These are phyloP conservation scores for Epizoanthus scotinus DNA, from an alignment of 92 coral and sea anemone genomes.

Conservation along the genomic window DNA sequence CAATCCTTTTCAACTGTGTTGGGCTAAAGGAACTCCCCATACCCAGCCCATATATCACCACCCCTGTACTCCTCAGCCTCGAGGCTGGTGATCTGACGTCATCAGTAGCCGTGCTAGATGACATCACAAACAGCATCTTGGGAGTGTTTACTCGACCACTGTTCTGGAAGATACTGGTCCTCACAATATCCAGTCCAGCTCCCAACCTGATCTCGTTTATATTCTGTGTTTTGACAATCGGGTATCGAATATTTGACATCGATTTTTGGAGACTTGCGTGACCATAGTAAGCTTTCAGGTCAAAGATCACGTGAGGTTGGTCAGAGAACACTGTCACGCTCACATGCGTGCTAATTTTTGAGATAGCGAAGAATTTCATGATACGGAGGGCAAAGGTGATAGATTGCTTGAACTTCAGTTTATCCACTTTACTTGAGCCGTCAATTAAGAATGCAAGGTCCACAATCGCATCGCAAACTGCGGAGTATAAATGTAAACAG, in stretches of 20 bases:
- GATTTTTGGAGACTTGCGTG: slow-evolving; percentile 34
- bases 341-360: slow-evolving; percentile 58
- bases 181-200: not conserved
- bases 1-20: slow-evolving; percentile 19
- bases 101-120: slow-evolving; percentile 39
- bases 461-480: slow-evolving; percentile 63
- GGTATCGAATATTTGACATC: slow-evolving; percentile 16
- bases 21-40: slow-evolving; percentile 25
- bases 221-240: not conserved
- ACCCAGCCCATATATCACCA: slow-evolving; percentile 30
- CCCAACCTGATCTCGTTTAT: slow-evolving; percentile 9
- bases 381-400: slow-evolving; percentile 63
- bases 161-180: slow-evolving; percentile 23
- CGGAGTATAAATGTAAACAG: too few species aligned
- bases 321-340: slow-evolving; percentile 70
- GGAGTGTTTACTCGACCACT: slow-evolving; percentile 35
- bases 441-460: slow-evolving; percentile 88
- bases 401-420: slow-evolving; percentile 60
- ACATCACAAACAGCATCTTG: slow-evolving; percentile 42
- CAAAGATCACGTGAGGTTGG: slow-evolving; percentile 68
- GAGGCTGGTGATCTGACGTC: slow-evolving; percentile 10
- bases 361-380: slow-evolving; percentile 67
- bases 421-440: slow-evolving; percentile 85
- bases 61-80: slow-evolving; percentile 24
- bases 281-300: slow-evolving; percentile 47